These are phyloP conservation scores for Forbesichthys papilliferus DNA, from an alignment of 2,113 vertebrate species.

Conservation along the genomic window DNA sequence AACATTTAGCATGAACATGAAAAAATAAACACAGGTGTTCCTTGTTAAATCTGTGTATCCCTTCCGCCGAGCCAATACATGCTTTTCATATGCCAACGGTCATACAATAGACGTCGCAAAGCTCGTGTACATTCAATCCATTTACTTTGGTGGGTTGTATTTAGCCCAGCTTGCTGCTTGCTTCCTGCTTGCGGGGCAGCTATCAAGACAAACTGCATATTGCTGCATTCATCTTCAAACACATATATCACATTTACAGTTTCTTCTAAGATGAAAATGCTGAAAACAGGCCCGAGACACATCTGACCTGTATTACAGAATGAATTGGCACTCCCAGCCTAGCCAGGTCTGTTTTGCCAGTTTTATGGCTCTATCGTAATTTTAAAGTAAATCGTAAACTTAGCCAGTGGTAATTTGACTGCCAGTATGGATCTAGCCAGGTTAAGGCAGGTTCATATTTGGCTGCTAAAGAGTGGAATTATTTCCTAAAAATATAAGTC, in stretches of 20 bases:
- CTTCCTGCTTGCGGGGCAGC: slow-evolving; percentile 24
- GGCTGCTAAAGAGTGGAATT: slow-evolving; percentile 7
- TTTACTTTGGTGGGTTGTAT: slow-evolving; percentile 58
- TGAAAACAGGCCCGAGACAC: slow-evolving; percentile 38
- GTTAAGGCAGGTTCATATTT: slow-evolving; percentile 23
- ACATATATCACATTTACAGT: slow-evolving; percentile 48
- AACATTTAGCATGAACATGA: neutral
- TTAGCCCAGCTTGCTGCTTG: slow-evolving; percentile 34
- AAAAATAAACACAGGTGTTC: neutral
- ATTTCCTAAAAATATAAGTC: slow-evolving; percentile 1
- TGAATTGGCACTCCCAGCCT: slow-evolving; percentile 45
- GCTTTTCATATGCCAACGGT: slow-evolving; percentile 22
- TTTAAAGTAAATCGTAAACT: slow-evolving; percentile 60
- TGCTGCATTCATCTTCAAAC: slow-evolving; percentile 49
- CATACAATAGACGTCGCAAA: slow-evolving; percentile 11
- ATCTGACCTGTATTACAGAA: slow-evolving; percentile 67
- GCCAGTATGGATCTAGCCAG: slow-evolving; percentile 14
- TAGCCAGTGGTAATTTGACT: slow-evolving; percentile 48
- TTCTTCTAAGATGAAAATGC: slow-evolving; percentile 39
- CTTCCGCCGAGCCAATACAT: slow-evolving; percentile 6
- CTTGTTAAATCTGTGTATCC: neutral
- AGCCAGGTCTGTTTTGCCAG: slow-evolving; percentile 43
- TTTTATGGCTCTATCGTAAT: slow-evolving; percentile 54
- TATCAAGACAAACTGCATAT: slow-evolving; percentile 57
- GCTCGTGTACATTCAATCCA: slow-evolving; percentile 36